Base-by-base conservation (phyloP, 2,113 vertebrate genomes). In the Cyphomyrus plagiostoma region DNA sequence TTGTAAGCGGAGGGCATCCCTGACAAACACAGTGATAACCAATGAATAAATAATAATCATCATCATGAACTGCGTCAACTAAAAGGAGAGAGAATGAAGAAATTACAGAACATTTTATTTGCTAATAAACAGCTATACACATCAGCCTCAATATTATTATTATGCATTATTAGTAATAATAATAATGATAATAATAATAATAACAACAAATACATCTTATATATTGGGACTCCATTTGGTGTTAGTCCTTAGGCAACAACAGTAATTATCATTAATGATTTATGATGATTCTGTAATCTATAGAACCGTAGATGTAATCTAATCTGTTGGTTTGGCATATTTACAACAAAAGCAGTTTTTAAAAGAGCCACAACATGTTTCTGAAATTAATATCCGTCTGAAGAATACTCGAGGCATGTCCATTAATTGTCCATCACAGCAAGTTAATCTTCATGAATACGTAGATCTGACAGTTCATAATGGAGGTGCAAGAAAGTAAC, bases 1-100 rank as follows among this genome's bases (percentile, higher is more conserved):
- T 88, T 89, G 89, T 86, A 88, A 88, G 89, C 77, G 26, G 49
- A 50, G 74, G 87, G 80, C 87, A 84, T 85, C 88, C 74, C 89
- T 50, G 86, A 88, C 91, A 91, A 89, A 77, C 70, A 15, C 6
- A 74, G 13, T 2, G 88, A 52, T 66, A 39, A 45, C 66, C 83
- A 49, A 82, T 88, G 42, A 89, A 91, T 62, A 66, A 89, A 66
- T n/a, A 19, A 49, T 23, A 87, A 90, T 87, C 66, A 88, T 74
- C 53, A 88, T 26, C 21, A n/a, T 84, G 2, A 84, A 84, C 48
- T 49, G 83, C n/a, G 11, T 86, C n/a, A 50, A 80, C 35, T 8
- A 19, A 80, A 6, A 80, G 74, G 15, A 80, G 15, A 80, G 30
- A 30, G 62, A 70, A 80, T 80, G 35, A 35, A 42, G 35, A 77